Conservation (phyloP, 2,888 invertebrate species). For the Dolomedes plantarius region DNA sequence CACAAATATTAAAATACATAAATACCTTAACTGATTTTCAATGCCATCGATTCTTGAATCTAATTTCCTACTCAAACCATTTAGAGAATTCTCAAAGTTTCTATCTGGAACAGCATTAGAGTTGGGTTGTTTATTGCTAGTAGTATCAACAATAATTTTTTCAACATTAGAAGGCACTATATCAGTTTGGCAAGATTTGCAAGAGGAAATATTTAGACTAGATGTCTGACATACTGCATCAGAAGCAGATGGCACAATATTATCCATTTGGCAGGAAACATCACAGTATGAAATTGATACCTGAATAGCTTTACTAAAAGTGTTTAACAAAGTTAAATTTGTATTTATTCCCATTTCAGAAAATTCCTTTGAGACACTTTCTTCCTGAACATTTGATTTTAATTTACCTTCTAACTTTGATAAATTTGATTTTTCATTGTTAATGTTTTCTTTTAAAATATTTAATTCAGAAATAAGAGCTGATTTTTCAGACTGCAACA, state of each 20-base stretch:
- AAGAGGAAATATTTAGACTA: not conserved
- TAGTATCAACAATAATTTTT: not conserved
- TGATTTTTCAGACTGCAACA: slow-evolving; percentile 49
- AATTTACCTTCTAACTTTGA: slow-evolving; percentile 7
- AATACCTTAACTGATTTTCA: slow-evolving; percentile 49
- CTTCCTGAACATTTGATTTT: not conserved
- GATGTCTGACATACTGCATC: slow-evolving; percentile 19
- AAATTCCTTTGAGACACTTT: not conserved
- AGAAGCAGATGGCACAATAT: not conserved
- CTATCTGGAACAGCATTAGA: slow-evolving; percentile 23
- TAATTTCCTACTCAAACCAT: slow-evolving; percentile 20
- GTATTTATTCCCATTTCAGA: slow-evolving; percentile 34
- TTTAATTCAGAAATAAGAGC: slow-evolving; percentile 47
- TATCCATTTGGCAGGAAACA: slow-evolving; percentile 41
- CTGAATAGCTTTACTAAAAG: slow-evolving; percentile 8
- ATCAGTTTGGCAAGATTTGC: slow-evolving; percentile 41
- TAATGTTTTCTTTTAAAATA: slow-evolving; percentile 53
- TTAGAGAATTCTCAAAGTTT: slow-evolving; percentile 35
- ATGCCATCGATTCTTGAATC: slow-evolving; percentile 50
- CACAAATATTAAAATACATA: no score
- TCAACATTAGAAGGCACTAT: slow-evolving; percentile 10
- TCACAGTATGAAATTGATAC: not conserved
- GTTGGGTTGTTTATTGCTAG: not conserved
- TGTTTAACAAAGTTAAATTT: not conserved
- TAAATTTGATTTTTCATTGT: slow-evolving; percentile 43